Percentiles rank a stretch among this genome's conserved stretches.
Conservation (phyloP, 1,140 invertebrate species). For the Drosophila persimilis region DNA sequence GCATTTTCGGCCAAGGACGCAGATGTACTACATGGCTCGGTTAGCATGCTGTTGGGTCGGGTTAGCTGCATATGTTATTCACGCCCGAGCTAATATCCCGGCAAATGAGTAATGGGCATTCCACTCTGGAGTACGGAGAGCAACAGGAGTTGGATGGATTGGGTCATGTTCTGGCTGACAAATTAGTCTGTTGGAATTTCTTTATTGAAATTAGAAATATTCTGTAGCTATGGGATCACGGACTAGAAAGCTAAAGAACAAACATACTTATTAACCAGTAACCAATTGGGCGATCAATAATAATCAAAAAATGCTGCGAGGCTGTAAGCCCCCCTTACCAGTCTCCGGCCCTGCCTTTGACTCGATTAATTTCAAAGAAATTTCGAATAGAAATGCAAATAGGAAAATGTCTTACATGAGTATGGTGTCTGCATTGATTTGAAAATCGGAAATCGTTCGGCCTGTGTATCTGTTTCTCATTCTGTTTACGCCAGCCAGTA, state of each 20-base stretch:
- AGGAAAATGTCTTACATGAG: constrained; percentile 22
- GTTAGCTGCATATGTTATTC: constrained; percentile 18
- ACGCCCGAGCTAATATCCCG: constrained; percentile 3
- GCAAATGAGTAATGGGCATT: constrained; percentile 11
- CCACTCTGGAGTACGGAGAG: background rate
- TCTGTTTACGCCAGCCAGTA: constrained; percentile 21
- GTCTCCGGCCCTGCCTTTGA: background rate
- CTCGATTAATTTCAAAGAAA: constrained; percentile 32
- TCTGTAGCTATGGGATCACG: too few species aligned
- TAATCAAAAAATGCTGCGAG: constrained; percentile 54
- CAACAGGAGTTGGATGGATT: background rate
- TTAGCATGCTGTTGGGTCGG: constrained; percentile 1
- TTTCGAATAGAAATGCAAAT: constrained; percentile 58
- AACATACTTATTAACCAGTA: too few species aligned
- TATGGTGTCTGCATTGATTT: constrained; percentile 59
- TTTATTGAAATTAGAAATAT: too few species aligned
- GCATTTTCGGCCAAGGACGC: constrained; percentile 38
- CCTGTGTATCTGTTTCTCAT: constrained; percentile 18
- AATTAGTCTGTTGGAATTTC: too few species aligned
- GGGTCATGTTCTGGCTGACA: too few species aligned
- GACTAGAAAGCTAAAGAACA: too few species aligned
- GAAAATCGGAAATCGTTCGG: constrained; percentile 53
- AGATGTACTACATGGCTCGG: constrained; percentile 33
- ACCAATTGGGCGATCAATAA: background rate
- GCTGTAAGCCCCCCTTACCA: constrained; percentile 51